phyloP scores from a whole-genome alignment of 2,113 vertebrate species.

The Anguilla japonica region DNA sequence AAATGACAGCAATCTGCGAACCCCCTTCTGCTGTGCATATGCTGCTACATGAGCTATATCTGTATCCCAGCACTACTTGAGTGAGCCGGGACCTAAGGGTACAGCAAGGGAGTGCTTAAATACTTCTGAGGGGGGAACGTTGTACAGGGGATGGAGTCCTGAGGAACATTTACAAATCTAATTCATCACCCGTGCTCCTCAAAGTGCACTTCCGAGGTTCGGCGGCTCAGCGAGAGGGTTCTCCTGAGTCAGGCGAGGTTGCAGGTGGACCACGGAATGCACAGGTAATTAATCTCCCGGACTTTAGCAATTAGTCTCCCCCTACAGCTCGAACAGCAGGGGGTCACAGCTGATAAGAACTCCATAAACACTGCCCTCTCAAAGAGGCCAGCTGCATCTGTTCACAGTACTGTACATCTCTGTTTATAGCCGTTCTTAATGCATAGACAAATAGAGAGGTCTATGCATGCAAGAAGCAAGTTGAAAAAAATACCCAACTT shows the following conservation, averaged over 20 bases:
- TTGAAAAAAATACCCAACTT: neutral
- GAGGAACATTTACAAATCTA: neutral
- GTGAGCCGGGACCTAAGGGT: neutral
- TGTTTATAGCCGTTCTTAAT: neutral
- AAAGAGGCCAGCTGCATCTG: neutral
- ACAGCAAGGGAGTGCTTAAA: neutral
- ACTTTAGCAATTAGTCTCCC: constrained; percentile 3
- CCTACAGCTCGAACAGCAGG: neutral
- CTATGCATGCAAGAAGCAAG: neutral
- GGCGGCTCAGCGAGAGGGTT: neutral
- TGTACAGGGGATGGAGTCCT: neutral
- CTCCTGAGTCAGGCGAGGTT: neutral
- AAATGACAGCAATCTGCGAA: neutral
- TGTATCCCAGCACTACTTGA: neutral
- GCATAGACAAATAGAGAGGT: neutral
- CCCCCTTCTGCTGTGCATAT: neutral
- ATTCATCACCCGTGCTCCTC: neutral
- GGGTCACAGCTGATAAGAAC: constrained; percentile 3
- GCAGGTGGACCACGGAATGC: neutral
- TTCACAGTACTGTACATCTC: neutral
- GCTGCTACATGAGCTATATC: neutral
- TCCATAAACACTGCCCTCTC: neutral
- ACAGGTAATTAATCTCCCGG: neutral
- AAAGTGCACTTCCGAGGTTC: neutral
- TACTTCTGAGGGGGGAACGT: neutral